phyloP scores from a whole-genome alignment of 1,140 invertebrate species.

The Nasonia giraulti region DNA sequence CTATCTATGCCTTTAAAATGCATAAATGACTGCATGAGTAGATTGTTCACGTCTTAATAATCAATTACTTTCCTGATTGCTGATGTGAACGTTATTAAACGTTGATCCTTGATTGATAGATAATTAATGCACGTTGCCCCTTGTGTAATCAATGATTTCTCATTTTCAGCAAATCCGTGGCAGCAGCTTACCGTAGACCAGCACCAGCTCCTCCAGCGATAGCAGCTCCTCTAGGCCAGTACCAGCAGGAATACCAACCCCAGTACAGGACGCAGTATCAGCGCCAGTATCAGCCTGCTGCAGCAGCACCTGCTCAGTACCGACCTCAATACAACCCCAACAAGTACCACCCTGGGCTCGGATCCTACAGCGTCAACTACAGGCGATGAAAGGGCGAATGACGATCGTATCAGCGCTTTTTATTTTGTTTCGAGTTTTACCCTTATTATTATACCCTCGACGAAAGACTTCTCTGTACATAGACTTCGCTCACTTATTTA shows the following conservation, averaged over 20 bases:
- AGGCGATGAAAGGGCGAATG: constrained; percentile 58
- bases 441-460: background rate
- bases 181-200: constrained; percentile 65
- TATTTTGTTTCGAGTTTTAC: background rate
- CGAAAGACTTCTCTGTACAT: constrained; percentile 29
- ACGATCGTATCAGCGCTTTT: background rate
- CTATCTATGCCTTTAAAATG: no score
- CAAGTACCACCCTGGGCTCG: constrained; percentile 71
- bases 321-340: constrained; percentile 73
- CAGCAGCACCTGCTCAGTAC: constrained; percentile 53
- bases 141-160: background rate
- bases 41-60: no score
- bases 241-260: constrained; percentile 67
- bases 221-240: constrained; percentile 66
- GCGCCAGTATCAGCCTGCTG: constrained; percentile 55
- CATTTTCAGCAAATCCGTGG: constrained; percentile 62
- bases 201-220: constrained; percentile 58
- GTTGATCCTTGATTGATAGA: no score
- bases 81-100: no score
- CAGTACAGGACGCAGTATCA: constrained; percentile 59
- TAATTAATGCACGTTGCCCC: no score
- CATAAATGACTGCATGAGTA: no score
- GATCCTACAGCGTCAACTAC: constrained; percentile 83
- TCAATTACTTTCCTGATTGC: no score
- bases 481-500: constrained; percentile 38